A percentile compares a stretch with the other conserved stretches of the same genome.
These are phyloP conservation scores for Apostichopus japonicus DNA, from an alignment of 35 echinoderm and acorn worm species.

Conservation along the genomic window DNA sequence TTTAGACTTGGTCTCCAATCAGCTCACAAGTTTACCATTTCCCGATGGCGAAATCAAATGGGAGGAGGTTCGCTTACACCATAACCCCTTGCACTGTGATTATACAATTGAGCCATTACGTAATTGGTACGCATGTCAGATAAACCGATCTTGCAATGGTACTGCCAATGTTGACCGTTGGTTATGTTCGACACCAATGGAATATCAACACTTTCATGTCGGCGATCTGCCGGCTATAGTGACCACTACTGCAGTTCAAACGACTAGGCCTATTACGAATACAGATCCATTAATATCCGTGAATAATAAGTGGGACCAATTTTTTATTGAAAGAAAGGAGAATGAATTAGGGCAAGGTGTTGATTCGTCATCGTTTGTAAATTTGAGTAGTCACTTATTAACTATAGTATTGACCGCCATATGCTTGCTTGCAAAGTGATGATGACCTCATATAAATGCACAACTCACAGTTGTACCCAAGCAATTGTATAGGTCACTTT, in stretches of 20 bases:
- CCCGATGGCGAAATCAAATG: background rate
- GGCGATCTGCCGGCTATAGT: background rate
- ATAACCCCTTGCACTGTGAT: conserved; percentile 19
- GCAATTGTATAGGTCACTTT: background rate
- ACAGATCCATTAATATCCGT: no score
- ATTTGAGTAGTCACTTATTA: no score
- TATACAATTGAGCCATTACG: background rate
- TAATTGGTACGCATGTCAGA: conserved; percentile 9
- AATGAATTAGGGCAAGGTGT: no score
- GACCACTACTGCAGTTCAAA: background rate
- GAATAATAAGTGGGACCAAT: no score
- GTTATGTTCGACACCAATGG: background rate
- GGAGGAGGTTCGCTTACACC: background rate
- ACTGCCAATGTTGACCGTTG: background rate
- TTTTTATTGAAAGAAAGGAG: no score
- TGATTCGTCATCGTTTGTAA: no score
- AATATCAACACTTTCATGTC: background rate
- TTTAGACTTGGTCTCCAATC: conserved; percentile 2
- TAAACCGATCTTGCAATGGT: background rate
- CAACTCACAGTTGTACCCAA: no score
- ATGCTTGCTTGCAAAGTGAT: no score
- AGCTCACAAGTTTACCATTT: background rate
- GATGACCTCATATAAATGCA: no score
- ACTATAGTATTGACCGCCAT: no score
- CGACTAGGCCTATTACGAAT: background rate